Evolutionary conservation across 2,888 invertebrate species (phyloP), one percentile per base, ranked within the genome.

Genomic region (Litoditis marina): DNA sequence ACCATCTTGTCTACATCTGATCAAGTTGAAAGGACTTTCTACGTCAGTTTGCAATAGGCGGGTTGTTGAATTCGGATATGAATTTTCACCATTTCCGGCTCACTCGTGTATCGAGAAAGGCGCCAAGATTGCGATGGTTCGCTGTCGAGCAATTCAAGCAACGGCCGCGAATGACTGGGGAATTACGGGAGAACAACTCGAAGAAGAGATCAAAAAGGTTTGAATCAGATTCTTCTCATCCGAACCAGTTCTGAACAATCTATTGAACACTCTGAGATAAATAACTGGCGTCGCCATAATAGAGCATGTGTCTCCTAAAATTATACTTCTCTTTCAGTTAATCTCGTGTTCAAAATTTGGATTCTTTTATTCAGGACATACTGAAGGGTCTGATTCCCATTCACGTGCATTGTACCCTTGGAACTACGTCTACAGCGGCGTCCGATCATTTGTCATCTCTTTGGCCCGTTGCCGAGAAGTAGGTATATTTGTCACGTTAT

Each of bases 101-200:
- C 94, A 94, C 83, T 93, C 92, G 0, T 92, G 92, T 16, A 91
- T 94, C 6, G 93, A 94, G 85, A 94, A 94, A 83, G 93, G 93
- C 30, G 92, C 92, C 1, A 86, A 93, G 19, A 92, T 94, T 80
- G 92, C 91, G 84, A 86, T 94, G 73, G 93, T 94, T 13, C 88
- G 91, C 69, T 90, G 94, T 89, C 88, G 91, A 39, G 92, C 91
- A 84, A 89, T 94, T 63, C 92, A 92, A 83, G 89, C 91, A 11
- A 16, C 19, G 2, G 92, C 93, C 83, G 89, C 89, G 25, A 86
- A 68, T 25, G 55, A 90, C 65, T 88, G 92, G 71, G 88, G 90
- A 66, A 89, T 94, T 88, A 86, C 91, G 46, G 92, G 92, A 30
- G n/a, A n/a, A n/a, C n/a, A n/a, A n/a, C n/a, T n/a, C n/a, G n/a